These are phyloP conservation scores for Melanocharis versteri DNA, from an alignment of 2,113 vertebrate species.

Conservation along the genomic window DNA sequence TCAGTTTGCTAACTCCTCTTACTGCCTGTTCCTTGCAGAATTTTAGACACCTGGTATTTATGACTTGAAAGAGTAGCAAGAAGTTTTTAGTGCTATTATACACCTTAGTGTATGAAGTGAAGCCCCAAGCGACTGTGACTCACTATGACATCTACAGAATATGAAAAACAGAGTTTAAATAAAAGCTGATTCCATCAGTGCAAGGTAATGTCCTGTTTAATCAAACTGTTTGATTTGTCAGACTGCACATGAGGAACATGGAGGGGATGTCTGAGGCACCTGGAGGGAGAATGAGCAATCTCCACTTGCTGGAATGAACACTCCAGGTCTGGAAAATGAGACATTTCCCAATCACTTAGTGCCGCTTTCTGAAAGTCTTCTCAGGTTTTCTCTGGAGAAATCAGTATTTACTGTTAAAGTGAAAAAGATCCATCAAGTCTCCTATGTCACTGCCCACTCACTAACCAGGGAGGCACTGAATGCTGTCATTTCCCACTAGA, in stretches of 20 bases:
- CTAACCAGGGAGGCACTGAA: background rate
- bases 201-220: background rate
- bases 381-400: background rate
- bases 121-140: background rate
- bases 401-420: background rate
- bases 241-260: background rate
- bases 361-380: background rate
- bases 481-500: background rate
- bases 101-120: background rate
- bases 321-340: background rate
- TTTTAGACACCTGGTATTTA: background rate
- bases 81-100: background rate
- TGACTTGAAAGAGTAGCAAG: background rate
- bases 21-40: background rate
- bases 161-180: background rate
- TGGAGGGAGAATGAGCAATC: background rate
- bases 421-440: background rate
- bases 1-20: background rate
- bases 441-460: background rate
- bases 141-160: background rate
- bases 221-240: background rate
- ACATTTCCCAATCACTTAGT: background rate
- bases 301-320: background rate
- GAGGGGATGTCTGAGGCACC: background rate
- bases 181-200: background rate